Evolutionary conservation across 2,888 invertebrate species (phyloP).

Genomic region (Scrobipalpa atriplicella): DNA sequence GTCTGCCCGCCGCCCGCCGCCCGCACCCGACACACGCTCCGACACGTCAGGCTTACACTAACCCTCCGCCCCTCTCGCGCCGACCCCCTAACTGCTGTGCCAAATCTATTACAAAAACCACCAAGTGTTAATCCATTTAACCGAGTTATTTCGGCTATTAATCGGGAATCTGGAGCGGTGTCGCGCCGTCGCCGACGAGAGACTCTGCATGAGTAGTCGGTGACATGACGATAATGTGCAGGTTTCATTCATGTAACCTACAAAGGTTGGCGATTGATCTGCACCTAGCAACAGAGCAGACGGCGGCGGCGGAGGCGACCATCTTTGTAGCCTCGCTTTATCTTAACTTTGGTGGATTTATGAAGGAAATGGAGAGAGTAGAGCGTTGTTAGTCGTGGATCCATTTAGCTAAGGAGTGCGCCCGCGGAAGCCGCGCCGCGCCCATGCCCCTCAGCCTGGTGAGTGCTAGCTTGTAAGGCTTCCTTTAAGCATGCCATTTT

Average conservation of each 20-base stretch:
- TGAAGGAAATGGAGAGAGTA: slow-evolving; percentile 62
- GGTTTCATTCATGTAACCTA: slow-evolving; percentile 77
- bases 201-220: slow-evolving; percentile 45
- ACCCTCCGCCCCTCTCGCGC: slow-evolving; percentile 65
- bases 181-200: slow-evolving; percentile 46
- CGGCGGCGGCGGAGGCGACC: slow-evolving; percentile 61
- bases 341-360: slow-evolving; percentile 65
- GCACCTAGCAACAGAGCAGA: slow-evolving; percentile 68
- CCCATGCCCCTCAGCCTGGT: slow-evolving; percentile 79
- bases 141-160: slow-evolving; percentile 22
- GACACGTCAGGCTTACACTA: slow-evolving; percentile 69
- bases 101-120: slow-evolving; percentile 55
- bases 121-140: slow-evolving; percentile 29
- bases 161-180: slow-evolving; percentile 27
- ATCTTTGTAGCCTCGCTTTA: slow-evolving; percentile 53
- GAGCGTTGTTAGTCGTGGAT: slow-evolving; percentile 69
- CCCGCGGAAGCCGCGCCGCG: slow-evolving; percentile 74
- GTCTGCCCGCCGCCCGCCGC: slow-evolving; percentile 59
- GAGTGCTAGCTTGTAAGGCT: slow-evolving; percentile 79
- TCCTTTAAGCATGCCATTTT: slow-evolving; percentile 70
- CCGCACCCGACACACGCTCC: slow-evolving; percentile 64
- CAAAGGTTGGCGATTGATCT: slow-evolving; percentile 68
- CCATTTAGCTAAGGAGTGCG: slow-evolving; percentile 74
- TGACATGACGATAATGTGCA: slow-evolving; percentile 56
- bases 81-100: slow-evolving; percentile 50